Evolutionary conservation across 2,888 invertebrate species (phyloP), one percentile per base, ranked within the genome.

Genomic region (Tetrapedia diversipes): DNA sequence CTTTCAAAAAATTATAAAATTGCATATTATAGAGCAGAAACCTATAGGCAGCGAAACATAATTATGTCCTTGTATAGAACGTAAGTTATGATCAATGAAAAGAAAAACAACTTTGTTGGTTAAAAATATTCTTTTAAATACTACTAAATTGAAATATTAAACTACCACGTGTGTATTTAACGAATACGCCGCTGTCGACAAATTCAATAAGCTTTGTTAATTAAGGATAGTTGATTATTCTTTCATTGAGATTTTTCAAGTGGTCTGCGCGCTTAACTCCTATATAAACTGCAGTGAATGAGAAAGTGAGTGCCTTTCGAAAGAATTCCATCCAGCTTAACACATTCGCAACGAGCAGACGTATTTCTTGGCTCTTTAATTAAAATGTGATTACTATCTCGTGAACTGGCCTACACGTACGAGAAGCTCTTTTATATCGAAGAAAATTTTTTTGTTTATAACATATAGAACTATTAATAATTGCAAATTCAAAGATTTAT

Each of bases 311-410:
- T 34, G 32, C 45, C 43, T 27, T 66, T 66, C 27, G 8, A 37
- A 66, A 37, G 45, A 34, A 43, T 47, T 37, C 27, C 19, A 22
- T 45, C 14, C 22, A 61, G 19, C 29, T 24, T 34, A 24, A 16
- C 4, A 45, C 24, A 24, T 45, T 54, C 34, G 16, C 41, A 64
- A 14, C 14, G 24, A n/a, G 8, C 11, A 29, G 29, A 54, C 43
- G 32, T 43, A 43, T 54, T n/a, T 43, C 41, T 24, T 1, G 10
- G 6, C n/a, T 37, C 4, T 57, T 66, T 37, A 66, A 57, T 66
- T 66, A 66, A 66, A 56, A 37, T 24, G 7, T n/a, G n/a, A 22
- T 34, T 47, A 27, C 37, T 22, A 63, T 34, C 56, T 45, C 34
- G 45, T 34, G 19, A 2, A 56, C 34, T 29, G 24, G n/a, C 4